phyloP scores from a whole-genome alignment of 2,113 vertebrate species.

The Caranx ignobilis region DNA sequence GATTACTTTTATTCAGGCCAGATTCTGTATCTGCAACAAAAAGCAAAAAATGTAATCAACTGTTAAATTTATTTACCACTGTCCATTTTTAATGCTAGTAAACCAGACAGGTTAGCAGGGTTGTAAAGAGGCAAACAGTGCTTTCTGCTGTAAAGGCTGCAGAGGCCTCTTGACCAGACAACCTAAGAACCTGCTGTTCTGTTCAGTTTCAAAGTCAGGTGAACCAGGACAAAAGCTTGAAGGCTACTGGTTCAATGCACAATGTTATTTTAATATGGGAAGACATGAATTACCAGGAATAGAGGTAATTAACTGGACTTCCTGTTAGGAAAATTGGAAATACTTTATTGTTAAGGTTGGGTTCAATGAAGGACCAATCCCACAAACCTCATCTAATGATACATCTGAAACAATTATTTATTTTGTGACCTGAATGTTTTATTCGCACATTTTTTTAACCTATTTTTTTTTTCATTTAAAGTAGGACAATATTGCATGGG shows the following conservation, averaged over 20 bases:
- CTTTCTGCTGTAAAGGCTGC: not conserved
- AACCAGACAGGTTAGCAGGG: not conserved
- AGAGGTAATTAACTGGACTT: not conserved
- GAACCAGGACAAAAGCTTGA: not conserved
- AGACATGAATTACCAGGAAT: not conserved
- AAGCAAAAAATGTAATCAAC: not conserved
- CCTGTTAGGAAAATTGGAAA: too few species aligned
- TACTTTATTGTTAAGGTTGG: not conserved
- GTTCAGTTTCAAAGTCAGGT: not conserved
- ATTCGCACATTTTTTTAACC: not conserved
- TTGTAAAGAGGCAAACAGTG: not conserved
- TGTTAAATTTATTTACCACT: not conserved
- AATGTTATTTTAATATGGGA: constrained; percentile 5
- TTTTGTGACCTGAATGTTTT: not conserved
- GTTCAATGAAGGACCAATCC: not conserved
- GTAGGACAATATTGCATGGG: not conserved
- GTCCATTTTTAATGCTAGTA: not conserved
- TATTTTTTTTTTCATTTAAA: not conserved
- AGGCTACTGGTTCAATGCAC: not conserved
- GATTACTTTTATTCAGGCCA: not conserved
- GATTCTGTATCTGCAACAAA: not conserved
- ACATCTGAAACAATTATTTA: not conserved
- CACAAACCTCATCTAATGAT: too few species aligned
- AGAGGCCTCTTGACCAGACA: constrained; percentile 15
- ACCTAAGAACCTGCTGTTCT: constrained; percentile 26